Percentiles rank a stretch among this genome's conserved stretches.
Evolutionary conservation across 30 jellyfish, hydroid and myxozoan species (phyloP).

Genomic region (Rhopilema esculentum): DNA sequence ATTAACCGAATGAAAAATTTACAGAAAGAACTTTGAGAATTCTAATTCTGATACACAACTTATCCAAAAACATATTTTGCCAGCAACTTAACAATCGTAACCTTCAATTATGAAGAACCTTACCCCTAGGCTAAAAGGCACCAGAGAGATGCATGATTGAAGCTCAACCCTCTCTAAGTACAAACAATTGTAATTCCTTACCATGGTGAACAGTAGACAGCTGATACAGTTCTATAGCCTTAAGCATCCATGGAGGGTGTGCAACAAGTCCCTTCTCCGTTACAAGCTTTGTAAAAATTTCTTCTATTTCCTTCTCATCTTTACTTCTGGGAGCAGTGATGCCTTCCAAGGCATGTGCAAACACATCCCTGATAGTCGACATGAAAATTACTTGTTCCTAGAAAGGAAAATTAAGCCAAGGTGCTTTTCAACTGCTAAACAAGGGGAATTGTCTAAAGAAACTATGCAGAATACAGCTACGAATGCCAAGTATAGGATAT

Average conservation of each 20-base stretch:
- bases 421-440: not conserved
- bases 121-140: too few relatives aligned
- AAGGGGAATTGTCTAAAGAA: not conserved
- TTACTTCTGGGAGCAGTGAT: slow-evolving; percentile 16
- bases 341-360: slow-evolving; percentile 69
- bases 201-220: slow-evolving; percentile 83
- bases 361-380: slow-evolving; percentile 63
- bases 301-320: slow-evolving; percentile 71
- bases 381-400: slow-evolving; percentile 76
- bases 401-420: not conserved
- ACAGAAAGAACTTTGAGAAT: too few relatives aligned
- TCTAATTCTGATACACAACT: too few relatives aligned
- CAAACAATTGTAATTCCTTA: too few relatives aligned
- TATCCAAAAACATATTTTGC: too few relatives aligned
- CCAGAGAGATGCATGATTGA: too few relatives aligned
- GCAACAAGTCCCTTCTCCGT: slow-evolving; percentile 73
- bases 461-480: not conserved
- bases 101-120: too few relatives aligned
- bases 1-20: not conserved
- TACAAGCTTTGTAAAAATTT: slow-evolving; percentile 22
- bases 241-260: slow-evolving; percentile 71
- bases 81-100: too few relatives aligned
- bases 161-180: too few relatives aligned
- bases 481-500: too few relatives aligned
- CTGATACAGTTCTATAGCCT: slow-evolving; percentile 75